phyloP scores from a whole-genome alignment of 2,797 vertebrate species.

The Miichthys miiuy region DNA sequence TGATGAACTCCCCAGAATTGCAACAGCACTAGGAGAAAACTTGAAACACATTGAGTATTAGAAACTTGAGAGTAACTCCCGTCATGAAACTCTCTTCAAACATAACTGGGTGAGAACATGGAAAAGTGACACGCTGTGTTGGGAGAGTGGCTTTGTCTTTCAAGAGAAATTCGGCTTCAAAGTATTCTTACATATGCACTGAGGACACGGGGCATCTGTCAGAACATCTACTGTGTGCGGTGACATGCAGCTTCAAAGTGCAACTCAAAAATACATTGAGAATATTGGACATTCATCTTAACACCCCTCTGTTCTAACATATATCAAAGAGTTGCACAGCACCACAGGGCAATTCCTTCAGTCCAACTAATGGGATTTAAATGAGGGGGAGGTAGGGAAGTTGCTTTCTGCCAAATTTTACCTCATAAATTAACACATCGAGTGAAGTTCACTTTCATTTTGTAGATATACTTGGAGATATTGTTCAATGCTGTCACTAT shows the following conservation, averaged over 20 bases:
- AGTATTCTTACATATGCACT: slow-evolving; percentile 50
- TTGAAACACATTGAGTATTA: slow-evolving; percentile 27
- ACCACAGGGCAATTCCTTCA: slow-evolving; percentile 32
- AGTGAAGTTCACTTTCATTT: background rate
- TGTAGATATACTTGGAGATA: background rate
- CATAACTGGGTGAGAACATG: slow-evolving; percentile 40
- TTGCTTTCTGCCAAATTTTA: slow-evolving; percentile 1
- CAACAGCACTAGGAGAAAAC: slow-evolving; percentile 12
- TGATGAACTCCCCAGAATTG: slow-evolving; percentile 19
- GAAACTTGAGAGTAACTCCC: slow-evolving; percentile 24
- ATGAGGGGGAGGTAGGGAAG: background rate
- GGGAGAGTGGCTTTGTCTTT: slow-evolving; percentile 59
- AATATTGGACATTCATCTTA: slow-evolving; percentile 46
- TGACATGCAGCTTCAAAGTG: slow-evolving; percentile 68
- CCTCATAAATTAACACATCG: background rate
- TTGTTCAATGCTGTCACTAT: background rate
- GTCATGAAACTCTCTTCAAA: slow-evolving; percentile 40
- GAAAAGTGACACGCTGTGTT: slow-evolving; percentile 25
- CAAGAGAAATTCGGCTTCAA: slow-evolving; percentile 59
- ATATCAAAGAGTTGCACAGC: slow-evolving; percentile 50
- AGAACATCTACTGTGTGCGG: slow-evolving; percentile 53
- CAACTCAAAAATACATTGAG: slow-evolving; percentile 48
- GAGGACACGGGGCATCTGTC: slow-evolving; percentile 52
- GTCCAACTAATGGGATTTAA: slow-evolving; percentile 40
- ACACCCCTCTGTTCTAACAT: slow-evolving; percentile 39